A percentile compares a stretch with the other conserved stretches of the same genome.
Conservation (phyloP, 2,113 vertebrate species). For the Setophaga petechia region DNA sequence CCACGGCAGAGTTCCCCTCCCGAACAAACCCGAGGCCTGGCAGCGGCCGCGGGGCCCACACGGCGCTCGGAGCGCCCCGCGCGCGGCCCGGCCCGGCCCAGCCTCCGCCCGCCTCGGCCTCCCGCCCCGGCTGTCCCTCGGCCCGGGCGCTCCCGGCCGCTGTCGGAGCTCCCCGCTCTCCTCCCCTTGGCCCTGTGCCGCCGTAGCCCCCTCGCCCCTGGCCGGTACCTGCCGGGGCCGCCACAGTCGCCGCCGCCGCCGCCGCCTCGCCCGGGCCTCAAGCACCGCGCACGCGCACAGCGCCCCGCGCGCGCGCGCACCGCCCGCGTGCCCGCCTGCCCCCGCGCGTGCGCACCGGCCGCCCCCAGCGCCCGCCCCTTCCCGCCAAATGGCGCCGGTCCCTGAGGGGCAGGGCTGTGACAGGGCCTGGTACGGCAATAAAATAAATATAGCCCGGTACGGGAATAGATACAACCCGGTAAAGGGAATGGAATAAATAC, state of each 20-base stretch:
- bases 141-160: too few species aligned
- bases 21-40: background rate
- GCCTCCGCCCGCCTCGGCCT: background rate
- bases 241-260: too few species aligned
- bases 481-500: background rate
- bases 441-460: too few species aligned
- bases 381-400: background rate
- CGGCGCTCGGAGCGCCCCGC: background rate
- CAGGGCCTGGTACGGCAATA: background rate
- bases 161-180: too few species aligned
- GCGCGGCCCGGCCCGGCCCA: background rate
- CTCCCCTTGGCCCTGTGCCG: too few species aligned
- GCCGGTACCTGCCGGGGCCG: too few species aligned
- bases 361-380: background rate
- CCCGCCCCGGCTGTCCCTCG: background rate
- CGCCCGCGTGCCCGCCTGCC: background rate
- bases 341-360: background rate
- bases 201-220: too few species aligned
- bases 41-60: background rate
- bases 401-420: fast-evolving
- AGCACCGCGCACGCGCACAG: background rate
- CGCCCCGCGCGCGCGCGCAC: background rate
- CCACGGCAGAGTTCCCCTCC: fast-evolving
- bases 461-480: background rate
- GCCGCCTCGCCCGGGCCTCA: background rate